Percentiles rank a stretch among this genome's conserved stretches.
These are phyloP conservation scores for Epinotia nisella DNA, from an alignment of 2,888 invertebrate species.

Conservation along the genomic window DNA sequence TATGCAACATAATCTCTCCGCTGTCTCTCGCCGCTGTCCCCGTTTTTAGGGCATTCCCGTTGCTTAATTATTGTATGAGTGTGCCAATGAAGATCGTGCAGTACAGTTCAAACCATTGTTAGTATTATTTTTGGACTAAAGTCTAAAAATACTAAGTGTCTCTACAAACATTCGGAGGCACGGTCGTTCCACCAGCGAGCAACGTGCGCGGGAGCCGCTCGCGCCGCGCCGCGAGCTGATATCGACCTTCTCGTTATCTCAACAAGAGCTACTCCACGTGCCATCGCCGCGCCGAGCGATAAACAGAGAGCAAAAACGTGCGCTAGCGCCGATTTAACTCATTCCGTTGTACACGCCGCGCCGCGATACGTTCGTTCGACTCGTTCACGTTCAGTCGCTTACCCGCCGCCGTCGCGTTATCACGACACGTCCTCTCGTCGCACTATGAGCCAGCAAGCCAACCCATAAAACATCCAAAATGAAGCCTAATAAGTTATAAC, in stretches of 20 bases:
- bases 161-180: constrained; percentile 66
- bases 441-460: constrained; percentile 81
- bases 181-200: constrained; percentile 48
- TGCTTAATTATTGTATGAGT: constrained; percentile 43
- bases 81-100: constrained; percentile 56
- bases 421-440: constrained; percentile 72
- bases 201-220: constrained; percentile 34
- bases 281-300: constrained; percentile 67
- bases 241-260: constrained; percentile 78
- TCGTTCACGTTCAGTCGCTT: constrained; percentile 73
- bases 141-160: constrained; percentile 77
- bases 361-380: constrained; percentile 39
- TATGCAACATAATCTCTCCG: constrained; percentile 15
- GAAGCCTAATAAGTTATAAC: constrained; percentile 84
- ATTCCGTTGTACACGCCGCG: constrained; percentile 64
- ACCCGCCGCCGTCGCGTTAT: constrained; percentile 74
- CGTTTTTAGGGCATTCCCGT: constrained; percentile 46
- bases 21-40: constrained; percentile 24
- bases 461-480: constrained; percentile 84
- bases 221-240: constrained; percentile 57
- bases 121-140: constrained; percentile 72
- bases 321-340: constrained; percentile 81
- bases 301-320: constrained; percentile 82
- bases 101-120: constrained; percentile 69
- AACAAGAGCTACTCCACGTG: constrained; percentile 69